Evolutionary conservation across 1,140 invertebrate genomes (phyloP).

Genomic region (Drosophila pallidifrons): DNA sequence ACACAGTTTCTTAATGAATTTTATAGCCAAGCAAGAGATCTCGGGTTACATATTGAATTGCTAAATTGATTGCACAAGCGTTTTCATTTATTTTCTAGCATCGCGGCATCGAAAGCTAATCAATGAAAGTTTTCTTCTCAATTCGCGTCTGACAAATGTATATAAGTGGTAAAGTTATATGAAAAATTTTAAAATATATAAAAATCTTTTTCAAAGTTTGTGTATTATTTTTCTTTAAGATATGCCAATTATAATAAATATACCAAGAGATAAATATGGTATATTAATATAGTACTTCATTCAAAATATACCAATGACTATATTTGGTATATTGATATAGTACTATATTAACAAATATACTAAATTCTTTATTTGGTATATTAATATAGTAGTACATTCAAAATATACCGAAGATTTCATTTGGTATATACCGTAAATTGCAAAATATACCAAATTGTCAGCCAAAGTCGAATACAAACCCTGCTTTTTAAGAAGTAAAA

Average conservation of each 20-base stretch:
- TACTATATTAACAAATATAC: too few relatives aligned
- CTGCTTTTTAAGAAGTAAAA: background rate
- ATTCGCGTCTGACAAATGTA: constrained; percentile 8
- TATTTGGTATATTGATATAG: too few relatives aligned
- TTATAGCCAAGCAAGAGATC: constrained; percentile 52
- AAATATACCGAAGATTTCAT: too few relatives aligned
- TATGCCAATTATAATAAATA: too few relatives aligned
- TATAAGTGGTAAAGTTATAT: background rate
- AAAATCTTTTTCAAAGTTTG: too few relatives aligned
- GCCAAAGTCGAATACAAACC: background rate
- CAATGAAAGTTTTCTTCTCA: constrained; percentile 18
- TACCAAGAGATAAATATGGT: too few relatives aligned
- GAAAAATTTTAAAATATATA: background rate
- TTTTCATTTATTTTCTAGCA: constrained; percentile 3
- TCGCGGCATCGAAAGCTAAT: background rate
- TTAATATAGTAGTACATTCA: too few relatives aligned
- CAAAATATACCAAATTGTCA: too few relatives aligned
- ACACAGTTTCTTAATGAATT: constrained; percentile 78
- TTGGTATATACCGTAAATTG: too few relatives aligned
- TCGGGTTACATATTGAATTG: constrained; percentile 42
- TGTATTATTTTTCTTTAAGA: background rate
- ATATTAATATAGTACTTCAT: too few relatives aligned
- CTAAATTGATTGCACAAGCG: constrained; percentile 45
- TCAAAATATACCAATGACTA: too few relatives aligned
- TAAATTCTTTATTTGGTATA: too few relatives aligned